phyloP scores from a whole-genome alignment of 2,113 vertebrate genomes.

The Lycocorax pyrrhopterus region DNA sequence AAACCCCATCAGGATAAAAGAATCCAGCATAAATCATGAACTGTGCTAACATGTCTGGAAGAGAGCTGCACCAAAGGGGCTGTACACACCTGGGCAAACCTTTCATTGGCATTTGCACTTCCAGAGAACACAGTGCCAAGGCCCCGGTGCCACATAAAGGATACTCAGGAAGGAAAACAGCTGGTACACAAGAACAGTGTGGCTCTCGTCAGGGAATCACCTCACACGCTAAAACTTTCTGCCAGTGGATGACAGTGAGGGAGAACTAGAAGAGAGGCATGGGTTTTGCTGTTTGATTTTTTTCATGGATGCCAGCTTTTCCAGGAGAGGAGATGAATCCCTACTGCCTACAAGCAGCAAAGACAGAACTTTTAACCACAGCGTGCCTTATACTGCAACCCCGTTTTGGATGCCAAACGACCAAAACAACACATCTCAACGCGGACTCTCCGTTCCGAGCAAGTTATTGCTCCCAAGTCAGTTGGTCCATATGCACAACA shows the following conservation, averaged over 20 bases:
- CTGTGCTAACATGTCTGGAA: background rate
- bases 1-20: background rate
- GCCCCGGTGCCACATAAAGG: background rate
- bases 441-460: fast-evolving
- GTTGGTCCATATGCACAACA: fast-evolving
- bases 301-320: background rate
- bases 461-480: background rate
- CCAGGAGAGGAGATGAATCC: background rate
- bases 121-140: background rate
- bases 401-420: background rate
- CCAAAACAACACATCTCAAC: background rate
- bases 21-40: background rate
- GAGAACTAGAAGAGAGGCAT: background rate
- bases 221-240: background rate
- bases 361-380: background rate
- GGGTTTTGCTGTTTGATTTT: background rate
- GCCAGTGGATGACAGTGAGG: background rate
- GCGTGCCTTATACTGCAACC: fast-evolving
- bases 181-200: background rate
- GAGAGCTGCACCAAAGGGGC: background rate
- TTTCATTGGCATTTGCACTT: background rate
- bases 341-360: background rate
- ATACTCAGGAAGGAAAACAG: background rate
- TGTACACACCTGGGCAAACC: background rate
- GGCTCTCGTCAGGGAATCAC: background rate